A percentile compares a stretch with the other conserved stretches of the same genome.
These are phyloP conservation scores for Phocides pigmalion DNA, from an alignment of 1,140 invertebrate genomes.

Conservation along the genomic window DNA sequence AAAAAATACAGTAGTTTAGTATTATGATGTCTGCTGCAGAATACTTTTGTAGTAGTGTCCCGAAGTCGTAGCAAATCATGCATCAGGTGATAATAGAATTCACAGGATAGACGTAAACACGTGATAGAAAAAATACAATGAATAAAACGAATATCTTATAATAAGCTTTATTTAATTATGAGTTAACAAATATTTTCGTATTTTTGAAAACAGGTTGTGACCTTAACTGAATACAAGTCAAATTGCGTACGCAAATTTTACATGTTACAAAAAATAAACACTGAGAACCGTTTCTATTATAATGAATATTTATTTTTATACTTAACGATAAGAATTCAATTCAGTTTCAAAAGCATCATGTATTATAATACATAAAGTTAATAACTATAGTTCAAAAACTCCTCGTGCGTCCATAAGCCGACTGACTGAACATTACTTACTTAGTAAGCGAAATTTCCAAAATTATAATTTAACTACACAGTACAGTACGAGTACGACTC, in stretches of 20 bases:
- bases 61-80: no score
- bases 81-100: no score
- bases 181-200: slow-evolving; percentile 84
- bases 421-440: slow-evolving; percentile 67
- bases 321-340: slow-evolving; percentile 81
- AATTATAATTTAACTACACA: slow-evolving; percentile 74
- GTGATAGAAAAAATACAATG: slow-evolving; percentile 39
- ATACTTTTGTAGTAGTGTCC: no score
- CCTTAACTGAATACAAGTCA: slow-evolving; percentile 82
- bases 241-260: slow-evolving; percentile 78
- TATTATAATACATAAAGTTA: slow-evolving; percentile 80
- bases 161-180: slow-evolving; percentile 84
- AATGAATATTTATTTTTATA: slow-evolving; percentile 80
- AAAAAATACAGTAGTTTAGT: no score
- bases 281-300: slow-evolving; percentile 79
- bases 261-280: slow-evolving; percentile 80
- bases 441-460: slow-evolving; percentile 74
- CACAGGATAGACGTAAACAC: no score
- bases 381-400: slow-evolving; percentile 73
- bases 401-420: slow-evolving; percentile 67
- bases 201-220: slow-evolving; percentile 82
- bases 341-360: slow-evolving; percentile 79
- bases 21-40: no score
- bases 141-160: slow-evolving; percentile 82
- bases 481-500: slow-evolving; percentile 40